Conservation (phyloP, 2,113 vertebrate genomes). For the Eptesicus fuscus region DNA sequence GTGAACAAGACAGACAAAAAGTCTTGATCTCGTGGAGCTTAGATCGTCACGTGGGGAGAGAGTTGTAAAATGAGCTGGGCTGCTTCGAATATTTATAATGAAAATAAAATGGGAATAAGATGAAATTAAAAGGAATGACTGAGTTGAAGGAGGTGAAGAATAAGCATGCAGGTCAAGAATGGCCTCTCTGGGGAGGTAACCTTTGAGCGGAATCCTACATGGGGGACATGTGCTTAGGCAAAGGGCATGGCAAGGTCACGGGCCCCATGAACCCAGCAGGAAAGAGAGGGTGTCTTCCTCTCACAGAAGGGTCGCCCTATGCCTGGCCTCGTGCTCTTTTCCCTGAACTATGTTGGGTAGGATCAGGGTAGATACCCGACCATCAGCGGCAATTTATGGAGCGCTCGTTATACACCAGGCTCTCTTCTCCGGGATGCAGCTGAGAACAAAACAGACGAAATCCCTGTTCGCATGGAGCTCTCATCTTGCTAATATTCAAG, state of each 20-base stretch:
- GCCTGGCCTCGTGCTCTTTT: not conserved
- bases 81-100: not conserved
- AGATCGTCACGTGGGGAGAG: not conserved
- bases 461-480: not conserved
- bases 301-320: not conserved
- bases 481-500: not conserved
- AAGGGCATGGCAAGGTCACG: not conserved
- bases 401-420: not conserved
- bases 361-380: not conserved
- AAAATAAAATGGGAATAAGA: not conserved
- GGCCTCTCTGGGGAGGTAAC: not conserved
- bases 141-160: not conserved
- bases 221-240: not conserved
- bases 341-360: not conserved
- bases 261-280: fast-evolving
- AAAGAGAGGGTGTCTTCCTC: not conserved
- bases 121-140: not conserved
- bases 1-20: not conserved
- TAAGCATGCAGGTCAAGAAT: not conserved
- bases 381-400: not conserved
- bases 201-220: not conserved
- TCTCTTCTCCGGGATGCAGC: not conserved
- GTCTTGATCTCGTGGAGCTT: not conserved
- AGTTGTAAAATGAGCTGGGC: too few species aligned
- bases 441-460: not conserved